Percentiles rank a stretch among this genome's conserved stretches.
Conservation (phyloP, 2,113 vertebrate genomes). For the Reinhardtius hippoglossoides region DNA sequence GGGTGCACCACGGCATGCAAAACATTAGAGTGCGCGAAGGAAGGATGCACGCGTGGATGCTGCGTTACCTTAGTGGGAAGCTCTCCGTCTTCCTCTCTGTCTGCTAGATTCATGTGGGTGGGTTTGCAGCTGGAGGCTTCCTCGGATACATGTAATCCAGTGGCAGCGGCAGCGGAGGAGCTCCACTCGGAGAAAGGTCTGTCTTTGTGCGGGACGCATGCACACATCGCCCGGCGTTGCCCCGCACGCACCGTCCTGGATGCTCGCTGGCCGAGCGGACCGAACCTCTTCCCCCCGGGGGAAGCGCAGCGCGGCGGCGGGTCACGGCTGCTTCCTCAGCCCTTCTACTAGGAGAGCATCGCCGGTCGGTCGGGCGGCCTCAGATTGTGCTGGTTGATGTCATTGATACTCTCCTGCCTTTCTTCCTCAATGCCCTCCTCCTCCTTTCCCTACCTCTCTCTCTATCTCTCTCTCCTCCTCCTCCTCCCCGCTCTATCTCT, state of each 20-base stretch:
- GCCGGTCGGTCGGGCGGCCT: constrained; percentile 60
- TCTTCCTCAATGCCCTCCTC: constrained; percentile 76
- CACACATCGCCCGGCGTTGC: constrained; percentile 61
- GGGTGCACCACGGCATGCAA: constrained; percentile 42
- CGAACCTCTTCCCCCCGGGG: constrained; percentile 26
- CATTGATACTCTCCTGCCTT: constrained; percentile 78
- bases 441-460: constrained; percentile 25
- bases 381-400: constrained; percentile 77
- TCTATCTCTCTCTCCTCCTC: constrained; percentile 27
- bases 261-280: background rate
- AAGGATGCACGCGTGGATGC: background rate
- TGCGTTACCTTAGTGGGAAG: constrained; percentile 71
- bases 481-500: constrained; percentile 30
- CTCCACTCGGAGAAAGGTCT: constrained; percentile 60
- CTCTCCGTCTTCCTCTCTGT: constrained; percentile 69
- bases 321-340: constrained; percentile 65
- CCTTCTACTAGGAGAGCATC: constrained; percentile 68
- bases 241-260: constrained; percentile 1
- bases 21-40: constrained; percentile 1
- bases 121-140: constrained; percentile 73
- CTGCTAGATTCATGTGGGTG: constrained; percentile 75
- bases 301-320: constrained; percentile 47
- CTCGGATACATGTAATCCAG: constrained; percentile 71
- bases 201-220: constrained; percentile 65
- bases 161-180: constrained; percentile 40